Evolutionary conservation across 2,113 vertebrate genomes (phyloP).

Genomic region (Perca schrenkii): DNA sequence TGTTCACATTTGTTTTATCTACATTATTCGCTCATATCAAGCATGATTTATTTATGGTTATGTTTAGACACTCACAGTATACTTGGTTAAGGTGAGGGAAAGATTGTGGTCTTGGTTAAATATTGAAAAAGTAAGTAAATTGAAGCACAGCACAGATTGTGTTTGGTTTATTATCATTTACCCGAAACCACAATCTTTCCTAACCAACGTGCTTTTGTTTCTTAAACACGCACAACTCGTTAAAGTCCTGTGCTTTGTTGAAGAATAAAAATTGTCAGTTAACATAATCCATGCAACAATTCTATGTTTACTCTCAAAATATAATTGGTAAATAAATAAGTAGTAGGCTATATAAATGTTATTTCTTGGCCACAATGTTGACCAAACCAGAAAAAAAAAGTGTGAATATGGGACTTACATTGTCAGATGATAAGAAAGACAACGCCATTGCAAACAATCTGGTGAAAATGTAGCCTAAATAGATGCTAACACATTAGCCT

Average conservation of each 20-base stretch:
- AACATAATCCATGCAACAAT: background rate
- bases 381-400: background rate
- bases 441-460: background rate
- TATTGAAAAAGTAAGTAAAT: constrained; percentile 2
- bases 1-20: background rate
- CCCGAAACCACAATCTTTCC: constrained; percentile 1
- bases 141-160: background rate
- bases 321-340: background rate
- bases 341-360: background rate
- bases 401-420: background rate
- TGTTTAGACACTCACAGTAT: background rate
- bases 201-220: background rate
- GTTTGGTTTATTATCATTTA: background rate
- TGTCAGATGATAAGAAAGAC: background rate
- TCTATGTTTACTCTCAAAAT: background rate
- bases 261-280: background rate
- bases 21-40: background rate
- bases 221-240: background rate
- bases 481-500: background rate
- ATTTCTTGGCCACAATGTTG: background rate
- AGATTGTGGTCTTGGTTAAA: background rate
- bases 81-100: background rate
- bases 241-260: background rate
- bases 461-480: background rate
- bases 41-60: background rate